These are phyloP conservation scores for Prochilodus magdalenae DNA, from an alignment of 2,113 vertebrate species.

Conservation along the genomic window DNA sequence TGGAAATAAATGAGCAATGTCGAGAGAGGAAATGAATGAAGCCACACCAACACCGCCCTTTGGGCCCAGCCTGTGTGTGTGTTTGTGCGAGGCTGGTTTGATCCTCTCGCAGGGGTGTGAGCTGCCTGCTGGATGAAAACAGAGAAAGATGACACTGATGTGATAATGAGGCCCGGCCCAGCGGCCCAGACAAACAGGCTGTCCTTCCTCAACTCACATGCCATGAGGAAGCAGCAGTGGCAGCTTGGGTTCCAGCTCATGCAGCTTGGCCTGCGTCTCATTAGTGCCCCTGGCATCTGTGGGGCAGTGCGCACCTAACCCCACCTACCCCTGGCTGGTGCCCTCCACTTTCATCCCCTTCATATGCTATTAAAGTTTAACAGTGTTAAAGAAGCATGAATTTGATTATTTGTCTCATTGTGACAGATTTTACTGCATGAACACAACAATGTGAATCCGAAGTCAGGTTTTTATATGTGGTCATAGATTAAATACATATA, in stretches of 20 bases:
- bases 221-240: slow-evolving; percentile 59
- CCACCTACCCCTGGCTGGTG: not conserved
- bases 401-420: not conserved
- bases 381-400: not conserved
- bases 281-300: slow-evolving; percentile 41
- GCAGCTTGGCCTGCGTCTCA: slow-evolving; percentile 43
- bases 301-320: not conserved
- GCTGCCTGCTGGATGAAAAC: slow-evolving; percentile 67
- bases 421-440: too few species aligned
- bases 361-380: not conserved
- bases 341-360: slow-evolving; percentile 3
- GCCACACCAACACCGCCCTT: not conserved
- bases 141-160: slow-evolving; percentile 72
- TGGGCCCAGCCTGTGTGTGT: not conserved
- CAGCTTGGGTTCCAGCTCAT: slow-evolving; percentile 14
- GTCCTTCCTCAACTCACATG: slow-evolving; percentile 49
- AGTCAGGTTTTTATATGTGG: too few species aligned
- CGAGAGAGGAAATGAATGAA: slow-evolving; percentile 29
- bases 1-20: slow-evolving; percentile 2
- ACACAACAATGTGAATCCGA: too few species aligned
- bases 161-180: slow-evolving; percentile 68
- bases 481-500: too few species aligned
- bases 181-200: slow-evolving; percentile 51
- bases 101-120: slow-evolving; percentile 60
- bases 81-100: slow-evolving; percentile 29